Conservation (phyloP, 2,888 invertebrate genomes). For the Xanthia icteritia region DNA sequence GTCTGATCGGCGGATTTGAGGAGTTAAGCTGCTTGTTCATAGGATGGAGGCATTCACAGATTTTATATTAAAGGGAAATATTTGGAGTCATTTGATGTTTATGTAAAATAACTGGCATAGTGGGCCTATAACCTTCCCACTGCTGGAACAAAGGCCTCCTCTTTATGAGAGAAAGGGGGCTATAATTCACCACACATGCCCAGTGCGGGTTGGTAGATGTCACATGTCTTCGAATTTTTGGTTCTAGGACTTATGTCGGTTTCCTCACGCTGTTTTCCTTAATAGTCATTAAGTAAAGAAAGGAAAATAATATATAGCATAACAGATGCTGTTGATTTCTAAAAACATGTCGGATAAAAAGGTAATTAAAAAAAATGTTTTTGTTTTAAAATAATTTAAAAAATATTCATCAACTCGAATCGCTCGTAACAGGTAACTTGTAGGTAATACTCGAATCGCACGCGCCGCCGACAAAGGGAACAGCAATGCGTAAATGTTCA, state of each 20-base stretch:
- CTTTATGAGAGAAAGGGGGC: neutral
- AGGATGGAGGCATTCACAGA: neutral
- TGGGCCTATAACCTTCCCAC: no score
- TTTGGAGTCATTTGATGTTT: neutral
- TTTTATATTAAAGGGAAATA: neutral
- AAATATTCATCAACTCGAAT: no score
- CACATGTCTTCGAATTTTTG: neutral
- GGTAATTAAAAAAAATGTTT: no score
- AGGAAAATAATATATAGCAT: neutral
- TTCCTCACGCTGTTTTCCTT: neutral
- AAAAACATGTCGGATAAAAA: neutral
- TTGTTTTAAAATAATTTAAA: no score
- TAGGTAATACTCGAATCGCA: no score
- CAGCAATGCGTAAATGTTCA: no score
- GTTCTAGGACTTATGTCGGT: neutral
- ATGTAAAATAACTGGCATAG: neutral
- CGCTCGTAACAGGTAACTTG: no score
- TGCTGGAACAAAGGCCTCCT: neutral
- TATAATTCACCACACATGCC: neutral
- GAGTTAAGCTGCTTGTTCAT: constrained; percentile 11
- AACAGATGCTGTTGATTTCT: neutral
- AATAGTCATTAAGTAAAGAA: neutral
- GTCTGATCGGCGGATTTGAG: constrained; percentile 16
- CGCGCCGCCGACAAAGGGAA: no score
- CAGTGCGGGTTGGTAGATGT: neutral